phyloP scores from a whole-genome alignment of 1,140 invertebrate species.

The Heterodera carotae region DNA sequence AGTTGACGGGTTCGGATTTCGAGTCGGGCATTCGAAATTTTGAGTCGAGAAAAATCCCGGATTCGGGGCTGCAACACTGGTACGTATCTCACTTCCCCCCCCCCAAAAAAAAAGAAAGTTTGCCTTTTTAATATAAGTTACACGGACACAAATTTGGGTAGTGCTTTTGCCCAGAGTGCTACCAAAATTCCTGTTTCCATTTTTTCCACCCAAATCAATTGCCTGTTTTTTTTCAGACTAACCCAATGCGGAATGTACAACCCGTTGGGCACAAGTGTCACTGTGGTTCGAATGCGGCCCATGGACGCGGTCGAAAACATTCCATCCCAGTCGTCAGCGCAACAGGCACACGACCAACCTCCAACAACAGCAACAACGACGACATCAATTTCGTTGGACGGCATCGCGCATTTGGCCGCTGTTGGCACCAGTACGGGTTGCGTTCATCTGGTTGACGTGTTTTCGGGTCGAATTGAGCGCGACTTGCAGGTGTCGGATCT shows the following conservation, averaged over 20 bases:
- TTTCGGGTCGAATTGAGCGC: conserved; percentile 38
- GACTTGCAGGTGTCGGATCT: conserved; percentile 41
- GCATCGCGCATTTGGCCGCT: conserved; percentile 45
- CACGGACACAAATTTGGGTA: too few relatives aligned
- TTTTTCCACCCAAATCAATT: too few relatives aligned
- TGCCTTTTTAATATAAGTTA: too few relatives aligned
- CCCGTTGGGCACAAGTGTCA: conserved; percentile 35
- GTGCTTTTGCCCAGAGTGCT: too few relatives aligned
- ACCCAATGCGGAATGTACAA: conserved; percentile 36
- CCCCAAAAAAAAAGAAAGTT: too few relatives aligned
- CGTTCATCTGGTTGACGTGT: conserved; percentile 50
- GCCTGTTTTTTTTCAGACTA: too few relatives aligned
- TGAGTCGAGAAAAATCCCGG: too few relatives aligned
- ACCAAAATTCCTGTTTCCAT: conserved; percentile 14
- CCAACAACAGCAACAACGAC: background rate
- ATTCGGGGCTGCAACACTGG: too few relatives aligned
- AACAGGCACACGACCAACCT: too few relatives aligned
- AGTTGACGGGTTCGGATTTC: too few relatives aligned
- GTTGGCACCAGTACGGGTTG: conserved; percentile 41
- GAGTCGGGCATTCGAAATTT: too few relatives aligned
- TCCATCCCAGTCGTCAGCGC: conserved; percentile 2
- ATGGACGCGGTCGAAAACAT: conserved; percentile 36
- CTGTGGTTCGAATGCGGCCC: conserved; percentile 50
- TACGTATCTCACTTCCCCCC: too few relatives aligned
- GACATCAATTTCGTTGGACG: background rate